These are phyloP conservation scores for Arctopsyche grandis DNA, from an alignment of 1,140 invertebrate species.

Conservation along the genomic window DNA sequence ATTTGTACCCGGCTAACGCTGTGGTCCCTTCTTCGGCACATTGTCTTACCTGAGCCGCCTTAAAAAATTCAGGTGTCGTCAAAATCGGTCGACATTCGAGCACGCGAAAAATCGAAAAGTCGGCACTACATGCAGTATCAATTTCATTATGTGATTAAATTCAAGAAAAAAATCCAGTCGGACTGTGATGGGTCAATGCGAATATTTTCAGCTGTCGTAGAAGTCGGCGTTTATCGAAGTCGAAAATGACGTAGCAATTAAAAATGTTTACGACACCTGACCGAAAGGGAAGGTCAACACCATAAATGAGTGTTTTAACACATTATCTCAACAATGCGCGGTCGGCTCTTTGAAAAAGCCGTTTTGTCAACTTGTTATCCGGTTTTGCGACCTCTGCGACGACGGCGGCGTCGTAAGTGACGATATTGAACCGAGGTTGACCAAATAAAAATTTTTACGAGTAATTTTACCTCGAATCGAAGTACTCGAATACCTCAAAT, in stretches of 20 bases:
- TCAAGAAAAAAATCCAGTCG: slow-evolving; percentile 12
- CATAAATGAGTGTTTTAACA: slow-evolving; percentile 55
- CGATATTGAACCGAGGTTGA: slow-evolving; percentile 29
- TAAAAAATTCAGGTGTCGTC: slow-evolving; percentile 25
- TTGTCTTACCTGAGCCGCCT: slow-evolving; percentile 43
- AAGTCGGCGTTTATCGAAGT: slow-evolving; percentile 18
- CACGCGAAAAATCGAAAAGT: neutral
- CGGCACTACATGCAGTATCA: no score
- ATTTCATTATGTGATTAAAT: neutral
- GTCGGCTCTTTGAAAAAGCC: slow-evolving; percentile 44
- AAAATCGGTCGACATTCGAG: slow-evolving; percentile 22
- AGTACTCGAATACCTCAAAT: no score
- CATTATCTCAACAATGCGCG: slow-evolving; percentile 51
- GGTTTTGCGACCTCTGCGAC: slow-evolving; percentile 26
- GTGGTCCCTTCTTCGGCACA: slow-evolving; percentile 41
- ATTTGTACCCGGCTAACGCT: slow-evolving; percentile 40
- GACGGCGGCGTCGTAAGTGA: neutral
- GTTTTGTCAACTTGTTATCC: slow-evolving; percentile 39
- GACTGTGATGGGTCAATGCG: neutral
- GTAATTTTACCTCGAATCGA: neutral
- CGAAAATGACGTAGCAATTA: slow-evolving; percentile 10
- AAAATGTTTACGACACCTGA: slow-evolving; percentile 24
- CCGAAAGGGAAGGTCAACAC: slow-evolving; percentile 32
- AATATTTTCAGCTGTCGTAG: neutral
- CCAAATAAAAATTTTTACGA: neutral